These are phyloP conservation scores for Caenorhabditis brenneri DNA, from an alignment of 1,140 invertebrate species.

Conservation along the genomic window DNA sequence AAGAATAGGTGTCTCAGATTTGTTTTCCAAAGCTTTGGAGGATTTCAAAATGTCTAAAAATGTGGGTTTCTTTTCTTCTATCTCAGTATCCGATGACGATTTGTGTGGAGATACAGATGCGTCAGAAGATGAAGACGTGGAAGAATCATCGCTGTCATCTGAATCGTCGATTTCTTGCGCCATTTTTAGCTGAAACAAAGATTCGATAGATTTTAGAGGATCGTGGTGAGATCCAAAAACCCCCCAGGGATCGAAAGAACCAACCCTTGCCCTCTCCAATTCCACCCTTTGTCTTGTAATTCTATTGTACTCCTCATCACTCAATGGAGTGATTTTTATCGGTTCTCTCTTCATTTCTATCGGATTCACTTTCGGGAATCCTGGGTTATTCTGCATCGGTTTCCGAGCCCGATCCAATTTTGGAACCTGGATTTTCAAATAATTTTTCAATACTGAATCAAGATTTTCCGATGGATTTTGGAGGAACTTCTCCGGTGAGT, in stretches of 20 bases:
- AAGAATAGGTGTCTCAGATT: too few relatives aligned
- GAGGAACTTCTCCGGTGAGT: neutral
- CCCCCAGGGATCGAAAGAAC: too few relatives aligned
- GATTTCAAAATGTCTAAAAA: conserved; percentile 5
- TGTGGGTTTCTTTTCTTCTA: neutral
- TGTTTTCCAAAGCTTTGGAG: neutral
- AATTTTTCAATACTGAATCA: neutral
- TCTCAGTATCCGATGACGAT: neutral
- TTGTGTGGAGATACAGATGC: too few relatives aligned
- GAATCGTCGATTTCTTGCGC: neutral
- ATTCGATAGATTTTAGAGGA: neutral
- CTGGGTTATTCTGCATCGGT: too few relatives aligned
- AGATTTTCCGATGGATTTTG: neutral
- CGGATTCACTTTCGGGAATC: neutral
- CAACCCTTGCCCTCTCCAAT: neutral
- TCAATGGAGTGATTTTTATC: neutral
- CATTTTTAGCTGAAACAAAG: too few relatives aligned
- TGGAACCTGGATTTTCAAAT: neutral
- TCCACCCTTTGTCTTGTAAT: neutral
- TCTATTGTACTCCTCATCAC: neutral
- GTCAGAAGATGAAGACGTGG: neutral
- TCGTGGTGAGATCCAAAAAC: too few relatives aligned
- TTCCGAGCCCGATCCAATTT: neutral
- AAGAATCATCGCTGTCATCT: neutral
- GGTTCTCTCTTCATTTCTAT: neutral